These are phyloP conservation scores for Drosophila tani DNA, from an alignment of 1,140 invertebrate genomes.

Conservation along the genomic window DNA sequence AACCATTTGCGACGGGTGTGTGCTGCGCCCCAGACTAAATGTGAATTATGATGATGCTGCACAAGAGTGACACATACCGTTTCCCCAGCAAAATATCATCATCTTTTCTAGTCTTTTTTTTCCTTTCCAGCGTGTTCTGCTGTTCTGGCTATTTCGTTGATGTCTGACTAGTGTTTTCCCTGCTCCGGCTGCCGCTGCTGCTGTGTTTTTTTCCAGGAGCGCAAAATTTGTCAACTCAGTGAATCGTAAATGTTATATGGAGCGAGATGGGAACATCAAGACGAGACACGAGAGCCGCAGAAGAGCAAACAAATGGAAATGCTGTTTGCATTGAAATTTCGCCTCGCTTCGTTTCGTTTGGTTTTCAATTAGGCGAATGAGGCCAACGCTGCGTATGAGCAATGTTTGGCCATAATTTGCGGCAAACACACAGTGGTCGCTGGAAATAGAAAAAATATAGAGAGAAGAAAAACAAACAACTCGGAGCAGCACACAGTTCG, in stretches of 20 bases:
- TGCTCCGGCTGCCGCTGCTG: constrained; percentile 15
- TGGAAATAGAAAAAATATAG: constrained; percentile 3
- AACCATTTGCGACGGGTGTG: constrained; percentile 59
- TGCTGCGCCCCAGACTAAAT: constrained; percentile 28
- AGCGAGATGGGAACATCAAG: constrained; percentile 51
- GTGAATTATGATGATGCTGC: constrained; percentile 78
- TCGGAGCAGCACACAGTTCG: constrained; percentile 29
- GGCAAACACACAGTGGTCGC: constrained; percentile 4
- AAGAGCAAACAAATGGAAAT: constrained; percentile 49
- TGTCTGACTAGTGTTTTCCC: constrained; percentile 47
- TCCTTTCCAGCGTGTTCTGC: constrained; percentile 30
- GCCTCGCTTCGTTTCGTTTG: constrained; percentile 46
- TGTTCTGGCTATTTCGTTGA: constrained; percentile 52
- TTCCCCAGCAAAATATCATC: constrained; percentile 50
- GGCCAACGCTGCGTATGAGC: constrained; percentile 64
- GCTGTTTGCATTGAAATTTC: constrained; percentile 71
- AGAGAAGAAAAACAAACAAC: constrained; percentile 7
- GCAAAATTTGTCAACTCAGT: constrained; percentile 75
- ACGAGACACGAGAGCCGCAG: constrained; percentile 9
- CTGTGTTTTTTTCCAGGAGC: constrained; percentile 8
- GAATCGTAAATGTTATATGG: constrained; percentile 74
- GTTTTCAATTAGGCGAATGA: constrained; percentile 66
- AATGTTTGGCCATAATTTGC: constrained; percentile 59
- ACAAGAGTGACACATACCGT: constrained; percentile 63
- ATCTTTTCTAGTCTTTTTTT: constrained; percentile 25